phyloP scores from a whole-genome alignment of 2,113 vertebrate species.

The Aegotheles bennettii region DNA sequence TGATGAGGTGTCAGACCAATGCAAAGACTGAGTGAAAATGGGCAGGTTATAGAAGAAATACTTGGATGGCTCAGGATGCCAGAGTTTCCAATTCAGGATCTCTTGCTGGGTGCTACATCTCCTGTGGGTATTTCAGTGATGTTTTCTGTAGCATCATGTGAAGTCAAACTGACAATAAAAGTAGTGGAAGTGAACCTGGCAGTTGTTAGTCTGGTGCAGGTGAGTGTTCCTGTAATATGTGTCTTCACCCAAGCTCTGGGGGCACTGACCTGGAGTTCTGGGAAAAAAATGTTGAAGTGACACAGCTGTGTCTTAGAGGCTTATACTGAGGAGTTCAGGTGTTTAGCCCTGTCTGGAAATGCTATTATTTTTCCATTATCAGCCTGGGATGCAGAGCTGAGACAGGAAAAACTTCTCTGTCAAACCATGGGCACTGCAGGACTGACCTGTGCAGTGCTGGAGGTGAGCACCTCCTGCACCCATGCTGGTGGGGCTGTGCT shows the following conservation, averaged over 20 bases:
- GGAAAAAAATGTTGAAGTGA: not conserved
- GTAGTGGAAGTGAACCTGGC: not conserved
- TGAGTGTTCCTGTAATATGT: not conserved
- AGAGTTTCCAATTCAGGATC: accelerated
- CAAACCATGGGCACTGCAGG: not conserved
- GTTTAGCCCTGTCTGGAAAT: not conserved
- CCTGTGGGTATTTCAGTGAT: not conserved
- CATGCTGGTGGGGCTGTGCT: not conserved
- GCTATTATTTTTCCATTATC: not conserved
- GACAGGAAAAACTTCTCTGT: not conserved
- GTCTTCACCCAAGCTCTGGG: not conserved
- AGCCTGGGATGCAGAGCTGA: not conserved
- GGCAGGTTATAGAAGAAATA: not conserved
- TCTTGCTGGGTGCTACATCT: not conserved
- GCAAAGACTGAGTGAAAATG: not conserved
- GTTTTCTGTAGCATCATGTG: not conserved
- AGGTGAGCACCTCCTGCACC: not conserved
- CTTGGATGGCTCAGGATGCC: not conserved
- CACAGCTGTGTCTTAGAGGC: not conserved
- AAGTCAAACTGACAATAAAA: not conserved
- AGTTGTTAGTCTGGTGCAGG: not conserved
- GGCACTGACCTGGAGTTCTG: not conserved
- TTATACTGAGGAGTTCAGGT: not conserved
- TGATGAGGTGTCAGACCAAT: not conserved
- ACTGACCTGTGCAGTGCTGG: not conserved